Evolutionary conservation across 2,113 vertebrate species (phyloP), one percentile per base, ranked within the genome.

Genomic region (Misgurnus mizolepis): DNA sequence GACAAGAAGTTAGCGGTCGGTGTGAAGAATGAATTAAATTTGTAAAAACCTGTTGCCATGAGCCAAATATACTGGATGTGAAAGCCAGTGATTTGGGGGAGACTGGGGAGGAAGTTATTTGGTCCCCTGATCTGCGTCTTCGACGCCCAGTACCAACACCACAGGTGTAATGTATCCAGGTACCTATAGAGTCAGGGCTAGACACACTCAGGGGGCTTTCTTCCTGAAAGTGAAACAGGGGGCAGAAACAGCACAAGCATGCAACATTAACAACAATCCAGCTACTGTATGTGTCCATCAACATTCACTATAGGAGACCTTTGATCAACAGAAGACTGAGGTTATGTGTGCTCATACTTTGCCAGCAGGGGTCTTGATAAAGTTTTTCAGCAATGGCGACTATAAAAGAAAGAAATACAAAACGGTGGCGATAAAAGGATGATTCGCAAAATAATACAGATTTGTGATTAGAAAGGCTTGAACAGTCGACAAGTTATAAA

Each of bases 31-130:
- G 93, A 96, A 96, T 93, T 86, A 84, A 96, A 96, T 91, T 95
- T 94, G 82, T 96, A 96, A 95, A 96, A 96, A 96, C 95, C 95
- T 96, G 95, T 96, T 96, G 95, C 95, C 95, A 96, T 96, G 95
- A 96, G 95, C 95, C 95, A 96, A 96, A 96, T 95, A 96, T 96
- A 96, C 94, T 96, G 94, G 95, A 96, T 94, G 95, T 96, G 95
- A 96, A 96, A 95, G 95, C 95, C 95, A 96, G 94, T 95, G 95
- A 96, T 96, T 96, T 96, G 94, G 95, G 95, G 93, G 95, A 96
- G 92, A 96, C 95, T 92, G 95, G 95, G 95, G 95, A 96, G 95
- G 95, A 96, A 95, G 95, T 96, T 92, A 95, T 96, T 96, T 96
- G 95, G 94, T 96, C 95, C 95, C 95, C 95, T 96, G 95, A 96